Evolutionary conservation across 2,113 vertebrate species (phyloP), one percentile per base, ranked within the genome.

Genomic region (Seriola quinqueradiata): DNA sequence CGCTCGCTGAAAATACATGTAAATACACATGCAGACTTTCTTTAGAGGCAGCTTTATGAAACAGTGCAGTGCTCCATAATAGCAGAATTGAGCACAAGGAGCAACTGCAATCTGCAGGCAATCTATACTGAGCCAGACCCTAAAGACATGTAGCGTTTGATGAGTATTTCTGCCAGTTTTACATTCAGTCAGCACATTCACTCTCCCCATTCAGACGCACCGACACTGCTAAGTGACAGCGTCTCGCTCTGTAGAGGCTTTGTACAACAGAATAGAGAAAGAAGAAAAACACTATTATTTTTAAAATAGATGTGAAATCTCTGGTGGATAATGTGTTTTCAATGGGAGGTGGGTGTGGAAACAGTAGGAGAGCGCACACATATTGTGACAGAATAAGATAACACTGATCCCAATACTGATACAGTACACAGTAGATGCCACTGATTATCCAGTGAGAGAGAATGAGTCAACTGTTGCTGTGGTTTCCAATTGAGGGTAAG

Each of bases 251-350:
- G 89, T 84, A 80, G 71, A 83, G 74, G 83, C 91, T 92, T 91
- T 87, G 89, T 92, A 61, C 58, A 12, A 77, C 80, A 80, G 87
- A 88, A 89, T 80, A 82, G 88, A 89, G 87, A 59, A 50, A 81
- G 88, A 89, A 92, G 86, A 92, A 93, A 92, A 92, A 91, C 57
- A 76, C 82, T 70, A 88, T 92, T 89, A 90, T 92, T 92, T 92
- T 93, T 90, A 78, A 93, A 92, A 95, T 93, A 94, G 93, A 94
- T 91, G 88, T 92, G 85, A 92, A 92, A 94, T 94, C 94, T 93
- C 92, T 87, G 59, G 85, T 89, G 89, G 88, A 93, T 92, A 91
- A 95, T 93, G 83, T 88, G 81, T 81, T 92, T 92, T 93, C 88
- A 93, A 88, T 87, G 80, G 81, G 75, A 92, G 85, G 93, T 92